Conservation (phyloP, 2,888 invertebrate genomes). For the Plusia festucae region DNA sequence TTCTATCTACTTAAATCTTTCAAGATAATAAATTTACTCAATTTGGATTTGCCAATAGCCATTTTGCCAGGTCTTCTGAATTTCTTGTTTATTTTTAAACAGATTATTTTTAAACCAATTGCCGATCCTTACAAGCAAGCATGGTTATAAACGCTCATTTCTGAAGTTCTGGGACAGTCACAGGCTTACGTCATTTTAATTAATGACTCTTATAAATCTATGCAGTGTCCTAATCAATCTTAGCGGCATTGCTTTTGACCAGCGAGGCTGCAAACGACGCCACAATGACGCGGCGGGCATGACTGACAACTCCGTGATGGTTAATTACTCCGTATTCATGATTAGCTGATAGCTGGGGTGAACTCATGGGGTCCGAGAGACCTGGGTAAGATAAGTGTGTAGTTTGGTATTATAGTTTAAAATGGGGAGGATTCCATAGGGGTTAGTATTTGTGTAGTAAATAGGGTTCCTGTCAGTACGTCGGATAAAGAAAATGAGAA, state of each 20-base stretch:
- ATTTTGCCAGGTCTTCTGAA: too few species aligned
- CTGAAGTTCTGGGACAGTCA: too few species aligned
- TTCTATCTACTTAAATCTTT: too few species aligned
- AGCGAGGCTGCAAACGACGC: constrained; percentile 56
- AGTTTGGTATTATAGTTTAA: neutral
- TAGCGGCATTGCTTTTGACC: constrained; percentile 31
- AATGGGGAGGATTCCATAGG: neutral
- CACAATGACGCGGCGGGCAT: constrained; percentile 44
- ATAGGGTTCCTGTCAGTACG: neutral
- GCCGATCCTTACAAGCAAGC: too few species aligned
- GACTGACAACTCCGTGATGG: constrained; percentile 10
- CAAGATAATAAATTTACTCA: too few species aligned
- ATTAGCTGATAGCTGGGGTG: neutral
- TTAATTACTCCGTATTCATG: constrained; percentile 36
- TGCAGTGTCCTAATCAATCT: constrained; percentile 36
- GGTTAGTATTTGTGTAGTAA: neutral
- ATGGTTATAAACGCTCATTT: too few species aligned
- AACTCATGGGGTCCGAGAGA: neutral
- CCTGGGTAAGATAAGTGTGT: neutral
- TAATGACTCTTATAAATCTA: neutral
- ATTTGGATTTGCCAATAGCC: too few species aligned
- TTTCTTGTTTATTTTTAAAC: too few species aligned
- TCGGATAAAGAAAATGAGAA: neutral
- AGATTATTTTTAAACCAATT: too few species aligned
- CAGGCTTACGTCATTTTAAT: neutral